phyloP scores from a whole-genome alignment of 2,113 vertebrate genomes.

The Archilochus colubris region DNA sequence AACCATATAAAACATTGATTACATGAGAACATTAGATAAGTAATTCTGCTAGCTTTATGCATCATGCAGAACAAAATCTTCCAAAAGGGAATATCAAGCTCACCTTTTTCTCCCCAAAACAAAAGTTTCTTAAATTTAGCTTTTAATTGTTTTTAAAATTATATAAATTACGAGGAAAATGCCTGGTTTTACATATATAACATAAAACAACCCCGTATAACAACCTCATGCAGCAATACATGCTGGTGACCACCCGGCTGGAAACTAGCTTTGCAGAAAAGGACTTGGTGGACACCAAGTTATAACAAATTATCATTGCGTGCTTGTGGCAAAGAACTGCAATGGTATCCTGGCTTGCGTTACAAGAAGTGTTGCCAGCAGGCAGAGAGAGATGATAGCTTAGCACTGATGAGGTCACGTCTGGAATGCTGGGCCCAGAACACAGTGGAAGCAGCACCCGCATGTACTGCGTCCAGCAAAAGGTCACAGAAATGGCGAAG shows the following conservation, averaged over 20 bases:
- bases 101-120: accelerated
- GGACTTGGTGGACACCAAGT: background rate
- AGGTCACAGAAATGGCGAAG: background rate
- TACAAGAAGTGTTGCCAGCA: accelerated
- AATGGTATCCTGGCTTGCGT: background rate
- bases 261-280: background rate
- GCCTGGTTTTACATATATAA: background rate
- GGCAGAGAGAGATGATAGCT: background rate
- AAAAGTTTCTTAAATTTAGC: background rate
- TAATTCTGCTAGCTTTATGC: background rate
- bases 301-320: background rate
- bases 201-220: too few species aligned
- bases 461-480: accelerated
- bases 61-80: background rate
- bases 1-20: conserved; percentile 18
- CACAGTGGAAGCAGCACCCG: too few species aligned
- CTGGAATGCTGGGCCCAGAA: background rate
- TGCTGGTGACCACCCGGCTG: accelerated
- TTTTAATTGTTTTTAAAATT: background rate
- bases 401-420: background rate
- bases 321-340: background rate
- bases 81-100: background rate
- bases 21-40: background rate
- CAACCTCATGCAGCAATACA: background rate
- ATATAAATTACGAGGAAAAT: background rate